A percentile compares a stretch with the other conserved stretches of the same genome.
Evolutionary conservation across 23 tunicate species (phyloP).

Genomic region (Ciona savignyi): DNA sequence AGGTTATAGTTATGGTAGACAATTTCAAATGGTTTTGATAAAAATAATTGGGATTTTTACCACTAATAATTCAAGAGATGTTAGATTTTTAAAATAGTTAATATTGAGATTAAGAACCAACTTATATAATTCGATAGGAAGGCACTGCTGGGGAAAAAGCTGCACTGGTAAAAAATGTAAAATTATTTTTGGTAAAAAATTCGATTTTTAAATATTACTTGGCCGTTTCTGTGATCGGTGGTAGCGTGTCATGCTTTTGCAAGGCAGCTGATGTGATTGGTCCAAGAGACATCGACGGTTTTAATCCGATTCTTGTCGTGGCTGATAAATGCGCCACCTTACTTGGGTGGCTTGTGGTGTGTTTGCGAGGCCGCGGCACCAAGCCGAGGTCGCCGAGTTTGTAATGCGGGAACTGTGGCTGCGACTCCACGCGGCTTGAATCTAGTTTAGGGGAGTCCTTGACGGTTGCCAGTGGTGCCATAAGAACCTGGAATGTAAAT

Average conservation of each 20-base stretch:
- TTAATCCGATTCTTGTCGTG: constrained; percentile 11
- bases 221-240: constrained; percentile 10
- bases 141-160: no score
- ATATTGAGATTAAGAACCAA: neutral
- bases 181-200: no score
- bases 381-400: constrained; percentile 91
- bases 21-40: no score
- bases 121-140: neutral
- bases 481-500: constrained; percentile 43
- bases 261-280: constrained; percentile 5
- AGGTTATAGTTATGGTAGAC: no score
- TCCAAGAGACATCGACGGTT: constrained; percentile 8
- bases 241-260: constrained; percentile 17
- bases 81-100: neutral
- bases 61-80: no score
- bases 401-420: constrained; percentile 65
- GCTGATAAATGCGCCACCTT: constrained; percentile 24
- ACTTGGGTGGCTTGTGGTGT: constrained; percentile 12
- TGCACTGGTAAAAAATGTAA: no score
- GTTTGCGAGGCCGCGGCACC: constrained; percentile 70
- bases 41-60: no score
- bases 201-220: no score
- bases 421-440: constrained; percentile 27
- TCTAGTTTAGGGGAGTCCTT: constrained; percentile 34
- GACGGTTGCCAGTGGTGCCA: constrained; percentile 82